phyloP scores from a whole-genome alignment of 2,888 invertebrate species.

The Heliconius cydno region DNA sequence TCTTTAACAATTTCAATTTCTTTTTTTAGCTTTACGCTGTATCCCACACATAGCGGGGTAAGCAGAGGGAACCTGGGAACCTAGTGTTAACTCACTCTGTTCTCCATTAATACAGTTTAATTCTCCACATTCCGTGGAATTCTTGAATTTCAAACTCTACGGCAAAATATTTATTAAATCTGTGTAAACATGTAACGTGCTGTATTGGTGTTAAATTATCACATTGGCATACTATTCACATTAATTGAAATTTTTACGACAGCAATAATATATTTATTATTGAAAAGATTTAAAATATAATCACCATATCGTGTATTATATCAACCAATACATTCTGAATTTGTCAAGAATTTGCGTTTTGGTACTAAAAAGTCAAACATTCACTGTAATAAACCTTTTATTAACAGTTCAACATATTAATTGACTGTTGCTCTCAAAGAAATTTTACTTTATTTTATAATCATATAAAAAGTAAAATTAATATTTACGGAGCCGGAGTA shows the following conservation, averaged over 20 bases:
- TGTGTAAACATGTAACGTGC: neutral
- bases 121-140: too few relatives aligned
- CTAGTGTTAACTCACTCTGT: too few relatives aligned
- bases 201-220: neutral
- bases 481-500: neutral
- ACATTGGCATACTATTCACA: neutral
- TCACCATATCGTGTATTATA: neutral
- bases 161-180: neutral
- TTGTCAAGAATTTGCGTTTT: neutral
- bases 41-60: too few relatives aligned
- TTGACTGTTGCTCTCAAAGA: neutral
- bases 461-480: too few relatives aligned
- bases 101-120: too few relatives aligned
- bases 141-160: too few relatives aligned
- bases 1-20: neutral
- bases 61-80: too few relatives aligned
- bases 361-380: neutral
- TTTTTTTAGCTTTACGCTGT: too few relatives aligned
- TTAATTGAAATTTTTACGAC: neutral
- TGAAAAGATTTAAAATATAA: neutral
- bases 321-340: neutral
- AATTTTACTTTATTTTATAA: neutral
- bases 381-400: conserved; percentile 1
- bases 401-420: neutral
- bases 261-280: neutral